These are phyloP conservation scores for Phenganax stokvisi DNA, from an alignment of 92 coral and sea anemone genomes.

Conservation along the genomic window DNA sequence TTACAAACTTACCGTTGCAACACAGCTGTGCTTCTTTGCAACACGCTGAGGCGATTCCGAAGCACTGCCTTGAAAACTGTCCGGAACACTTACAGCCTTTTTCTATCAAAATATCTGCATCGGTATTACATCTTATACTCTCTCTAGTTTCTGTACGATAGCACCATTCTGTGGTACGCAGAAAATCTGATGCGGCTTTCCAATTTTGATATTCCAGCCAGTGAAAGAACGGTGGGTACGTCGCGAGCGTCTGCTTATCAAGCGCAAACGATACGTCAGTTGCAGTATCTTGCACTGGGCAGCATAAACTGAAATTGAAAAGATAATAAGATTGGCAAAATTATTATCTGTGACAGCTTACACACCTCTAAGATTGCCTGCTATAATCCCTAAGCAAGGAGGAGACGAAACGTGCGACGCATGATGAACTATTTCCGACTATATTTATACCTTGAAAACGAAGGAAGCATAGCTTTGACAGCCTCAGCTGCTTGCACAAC, in stretches of 20 bases:
- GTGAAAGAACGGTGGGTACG: conserved; percentile 56
- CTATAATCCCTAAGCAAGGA: not conserved
- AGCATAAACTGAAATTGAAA: conserved; percentile 53
- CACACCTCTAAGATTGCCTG: not conserved
- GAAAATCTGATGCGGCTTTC: conserved; percentile 76
- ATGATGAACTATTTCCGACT: not conserved
- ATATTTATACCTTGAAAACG: conserved; percentile 39
- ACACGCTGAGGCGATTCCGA: conserved; percentile 50
- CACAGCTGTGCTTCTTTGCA: conserved; percentile 61
- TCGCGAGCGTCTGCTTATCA: conserved; percentile 54
- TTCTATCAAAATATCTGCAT: conserved; percentile 53
- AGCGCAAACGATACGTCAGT: conserved; percentile 86
- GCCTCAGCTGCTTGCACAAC: conserved; percentile 56
- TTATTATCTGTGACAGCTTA: not conserved
- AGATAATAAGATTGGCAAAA: not conserved
- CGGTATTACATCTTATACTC: conserved; percentile 52
- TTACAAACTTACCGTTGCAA: conserved; percentile 62
- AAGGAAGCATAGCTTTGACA: conserved; percentile 55
- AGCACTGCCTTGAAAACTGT: conserved; percentile 55
- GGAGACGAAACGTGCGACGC: not conserved
- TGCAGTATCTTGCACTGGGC: conserved; percentile 72
- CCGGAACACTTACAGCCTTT: conserved; percentile 74
- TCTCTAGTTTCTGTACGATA: conserved; percentile 34
- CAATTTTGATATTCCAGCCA: conserved; percentile 56
- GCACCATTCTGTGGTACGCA: conserved; percentile 80